Evolutionary conservation across 2,797 vertebrate species (phyloP).

Genomic region (Hipposideros larvatus): DNA sequence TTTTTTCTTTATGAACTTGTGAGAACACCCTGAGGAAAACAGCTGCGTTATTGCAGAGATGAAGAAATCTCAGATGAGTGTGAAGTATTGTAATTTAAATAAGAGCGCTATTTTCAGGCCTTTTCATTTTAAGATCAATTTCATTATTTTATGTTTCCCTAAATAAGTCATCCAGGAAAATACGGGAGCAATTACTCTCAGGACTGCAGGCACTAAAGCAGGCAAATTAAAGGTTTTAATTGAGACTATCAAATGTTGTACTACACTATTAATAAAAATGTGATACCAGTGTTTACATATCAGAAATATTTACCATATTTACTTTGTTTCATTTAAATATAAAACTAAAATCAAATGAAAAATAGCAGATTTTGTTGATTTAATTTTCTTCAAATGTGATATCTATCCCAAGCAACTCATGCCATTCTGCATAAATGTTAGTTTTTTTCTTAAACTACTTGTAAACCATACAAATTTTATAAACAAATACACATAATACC

Average conservation of each 20-base stretch:
- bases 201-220: slow-evolving; percentile 54
- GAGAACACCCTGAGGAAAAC: slow-evolving; percentile 88
- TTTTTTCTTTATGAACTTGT: slow-evolving; percentile 87
- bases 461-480: neutral
- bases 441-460: neutral
- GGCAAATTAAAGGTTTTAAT: slow-evolving; percentile 66
- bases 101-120: slow-evolving; percentile 82
- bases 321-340: slow-evolving; percentile 54
- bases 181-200: slow-evolving; percentile 73
- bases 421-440: neutral
- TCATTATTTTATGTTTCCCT: slow-evolving; percentile 81
- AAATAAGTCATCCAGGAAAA: slow-evolving; percentile 82
- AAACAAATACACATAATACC: neutral
- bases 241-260: slow-evolving; percentile 79
- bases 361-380: slow-evolving; percentile 58
- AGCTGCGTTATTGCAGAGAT: slow-evolving; percentile 88
- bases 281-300: slow-evolving; percentile 76
- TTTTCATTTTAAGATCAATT: slow-evolving; percentile 84
- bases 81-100: slow-evolving; percentile 87
- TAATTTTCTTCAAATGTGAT: slow-evolving; percentile 59
- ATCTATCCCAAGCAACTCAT: neutral
- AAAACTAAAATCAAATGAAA: slow-evolving; percentile 49
- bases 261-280: slow-evolving; percentile 71
- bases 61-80: slow-evolving; percentile 86
- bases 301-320: slow-evolving; percentile 65